Percentiles rank a stretch among this genome's conserved stretches.
These are phyloP conservation scores for Osmoderma eremita DNA, from an alignment of 2,888 invertebrate species.

Conservation along the genomic window DNA sequence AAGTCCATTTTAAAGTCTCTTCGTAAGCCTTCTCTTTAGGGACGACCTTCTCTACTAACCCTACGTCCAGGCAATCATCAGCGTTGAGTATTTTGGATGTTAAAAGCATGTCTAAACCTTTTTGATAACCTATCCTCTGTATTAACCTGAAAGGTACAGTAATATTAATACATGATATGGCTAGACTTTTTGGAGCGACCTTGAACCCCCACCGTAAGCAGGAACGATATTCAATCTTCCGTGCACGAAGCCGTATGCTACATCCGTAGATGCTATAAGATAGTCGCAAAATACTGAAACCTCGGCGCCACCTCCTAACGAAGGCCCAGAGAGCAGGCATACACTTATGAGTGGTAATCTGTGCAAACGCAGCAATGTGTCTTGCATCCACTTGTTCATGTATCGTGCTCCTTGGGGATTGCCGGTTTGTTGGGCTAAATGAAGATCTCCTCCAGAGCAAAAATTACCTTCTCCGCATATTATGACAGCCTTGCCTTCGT, in stretches of 20 bases:
- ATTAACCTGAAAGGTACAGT: conserved; percentile 50
- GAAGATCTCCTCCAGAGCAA: conserved; percentile 58
- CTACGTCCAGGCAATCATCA: conserved; percentile 53
- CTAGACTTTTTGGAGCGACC: conserved; percentile 48
- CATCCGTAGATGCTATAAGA: conserved; percentile 54
- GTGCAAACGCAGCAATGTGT: conserved; percentile 51
- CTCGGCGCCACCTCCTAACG: conserved; percentile 58
- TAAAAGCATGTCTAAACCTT: conserved; percentile 55
- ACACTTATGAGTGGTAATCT: conserved; percentile 54
- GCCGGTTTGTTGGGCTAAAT: conserved; percentile 52
- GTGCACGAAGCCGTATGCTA: conserved; percentile 57
- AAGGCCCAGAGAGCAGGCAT: conserved; percentile 54
- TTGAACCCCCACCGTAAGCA: conserved; percentile 58
- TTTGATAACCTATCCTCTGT: conserved; percentile 53
- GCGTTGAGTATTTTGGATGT: conserved; percentile 54
- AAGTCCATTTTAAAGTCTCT: conserved; percentile 53
- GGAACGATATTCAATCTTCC: conserved; percentile 58
- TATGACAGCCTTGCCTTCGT: conserved; percentile 57
- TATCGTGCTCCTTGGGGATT: conserved; percentile 52
- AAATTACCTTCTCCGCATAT: conserved; percentile 56
- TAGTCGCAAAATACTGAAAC: conserved; percentile 56
- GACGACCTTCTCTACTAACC: conserved; percentile 53
- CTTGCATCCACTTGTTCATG: conserved; percentile 56
- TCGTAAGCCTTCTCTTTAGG: conserved; percentile 47
- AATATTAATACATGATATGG: background rate